A percentile compares a stretch with the other conserved stretches of the same genome.
These are phyloP conservation scores for Zhuqinia jingwanae DNA, from an alignment of 2,888 invertebrate genomes.

Conservation along the genomic window DNA sequence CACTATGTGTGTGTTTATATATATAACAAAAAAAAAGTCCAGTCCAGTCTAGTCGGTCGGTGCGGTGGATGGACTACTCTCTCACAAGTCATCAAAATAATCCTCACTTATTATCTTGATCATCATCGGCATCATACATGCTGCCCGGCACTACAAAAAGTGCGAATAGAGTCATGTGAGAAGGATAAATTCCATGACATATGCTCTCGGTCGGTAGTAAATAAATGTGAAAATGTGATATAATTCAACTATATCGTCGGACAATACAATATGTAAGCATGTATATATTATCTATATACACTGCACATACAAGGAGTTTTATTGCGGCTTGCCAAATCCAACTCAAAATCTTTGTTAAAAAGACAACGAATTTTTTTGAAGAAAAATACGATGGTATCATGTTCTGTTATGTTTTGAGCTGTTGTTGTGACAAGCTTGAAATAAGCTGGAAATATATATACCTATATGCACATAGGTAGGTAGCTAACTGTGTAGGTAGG, in stretches of 20 bases:
- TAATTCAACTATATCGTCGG: conserved; percentile 55
- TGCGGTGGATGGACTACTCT: background rate
- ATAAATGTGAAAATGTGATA: conserved; percentile 67
- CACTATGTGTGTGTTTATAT: too few species aligned
- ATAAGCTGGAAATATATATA: background rate
- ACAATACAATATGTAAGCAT: too few species aligned
- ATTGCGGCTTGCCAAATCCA: conserved; percentile 25
- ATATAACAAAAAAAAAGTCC: conserved; percentile 24
- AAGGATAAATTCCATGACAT: conserved; percentile 28
- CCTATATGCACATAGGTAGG: too few species aligned
- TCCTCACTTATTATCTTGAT: too few species aligned
- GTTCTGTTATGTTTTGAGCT: conserved; percentile 48
- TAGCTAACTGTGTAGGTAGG: background rate
- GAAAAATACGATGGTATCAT: conserved; percentile 10
- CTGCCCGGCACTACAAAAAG: background rate
- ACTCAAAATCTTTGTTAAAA: background rate
- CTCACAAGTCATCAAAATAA: conserved; percentile 22
- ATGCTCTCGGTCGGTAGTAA: conserved; percentile 43
- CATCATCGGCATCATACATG: conserved; percentile 14
- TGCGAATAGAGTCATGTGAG: conserved; percentile 25
- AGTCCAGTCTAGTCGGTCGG: conserved; percentile 32
- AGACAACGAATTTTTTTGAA: background rate
- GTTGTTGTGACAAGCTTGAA: background rate
- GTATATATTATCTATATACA: too few species aligned
- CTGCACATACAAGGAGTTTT: conserved; percentile 57